These are phyloP conservation scores for Abscondita cerata DNA, from an alignment of 2,888 invertebrate species.

Conservation along the genomic window DNA sequence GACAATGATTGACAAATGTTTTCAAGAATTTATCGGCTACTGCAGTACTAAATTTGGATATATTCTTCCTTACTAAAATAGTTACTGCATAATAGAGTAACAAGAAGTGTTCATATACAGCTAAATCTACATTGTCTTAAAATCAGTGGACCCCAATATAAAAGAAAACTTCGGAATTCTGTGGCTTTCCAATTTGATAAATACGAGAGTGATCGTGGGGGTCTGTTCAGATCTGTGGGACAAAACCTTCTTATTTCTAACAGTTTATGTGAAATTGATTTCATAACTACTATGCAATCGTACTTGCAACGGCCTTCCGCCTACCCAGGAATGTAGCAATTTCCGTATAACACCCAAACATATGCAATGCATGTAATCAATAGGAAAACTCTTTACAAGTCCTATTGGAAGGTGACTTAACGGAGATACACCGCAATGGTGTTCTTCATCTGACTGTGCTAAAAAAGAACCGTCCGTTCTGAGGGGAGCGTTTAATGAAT, in stretches of 20 bases:
- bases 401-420: slow-evolving; percentile 5
- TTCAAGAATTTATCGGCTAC: background rate
- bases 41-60: background rate
- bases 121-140: slow-evolving; percentile 14
- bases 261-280: too few species aligned
- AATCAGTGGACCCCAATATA: slow-evolving; percentile 23
- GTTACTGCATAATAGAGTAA: slow-evolving; percentile 18
- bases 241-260: slow-evolving; percentile 14
- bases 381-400: slow-evolving; percentile 11
- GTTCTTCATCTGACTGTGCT: slow-evolving; percentile 14
- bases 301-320: slow-evolving; percentile 1
- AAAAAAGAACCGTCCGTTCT: slow-evolving; percentile 19
- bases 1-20: slow-evolving; percentile 4
- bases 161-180: too few species aligned
- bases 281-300: background rate
- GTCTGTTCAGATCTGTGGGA: slow-evolving; percentile 37
- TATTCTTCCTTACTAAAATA: slow-evolving; percentile 5
- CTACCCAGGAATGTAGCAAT: slow-evolving; percentile 12
- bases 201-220: slow-evolving; percentile 21
- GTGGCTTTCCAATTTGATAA: too few species aligned
- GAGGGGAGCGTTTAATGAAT: background rate
- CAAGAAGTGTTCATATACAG: slow-evolving; percentile 26
- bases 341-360: slow-evolving; percentile 21
- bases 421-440: slow-evolving; percentile 18
- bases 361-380: too few species aligned